These are phyloP conservation scores for Chloroclystis v-ata DNA, from an alignment of 2,888 invertebrate genomes.

Conservation along the genomic window DNA sequence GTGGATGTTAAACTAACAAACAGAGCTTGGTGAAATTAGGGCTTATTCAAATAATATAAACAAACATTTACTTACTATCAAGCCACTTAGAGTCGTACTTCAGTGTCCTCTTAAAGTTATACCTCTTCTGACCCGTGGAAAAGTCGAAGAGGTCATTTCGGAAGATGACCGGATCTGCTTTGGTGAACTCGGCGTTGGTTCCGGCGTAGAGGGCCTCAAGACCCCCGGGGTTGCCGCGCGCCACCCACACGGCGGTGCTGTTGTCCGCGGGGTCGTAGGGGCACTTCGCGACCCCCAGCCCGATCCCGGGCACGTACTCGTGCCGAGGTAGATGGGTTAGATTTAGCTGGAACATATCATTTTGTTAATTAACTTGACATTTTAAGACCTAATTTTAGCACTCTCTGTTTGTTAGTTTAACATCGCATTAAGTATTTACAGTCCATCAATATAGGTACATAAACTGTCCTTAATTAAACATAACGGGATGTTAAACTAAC, in stretches of 20 bases:
- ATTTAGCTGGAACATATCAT: conserved; percentile 58
- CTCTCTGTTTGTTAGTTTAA: too few relatives aligned
- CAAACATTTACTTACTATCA: conserved; percentile 77
- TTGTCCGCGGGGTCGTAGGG: conserved; percentile 86
- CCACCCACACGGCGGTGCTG: conserved; percentile 85
- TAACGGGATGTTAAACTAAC: too few relatives aligned
- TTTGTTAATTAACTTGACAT: too few relatives aligned
- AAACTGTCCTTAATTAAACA: too few relatives aligned
- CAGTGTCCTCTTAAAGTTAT: conserved; percentile 81
- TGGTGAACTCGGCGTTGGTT: conserved; percentile 84
- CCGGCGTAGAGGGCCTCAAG: conserved; percentile 83
- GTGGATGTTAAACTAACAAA: too few relatives aligned
- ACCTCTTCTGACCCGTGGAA: conserved; percentile 78
- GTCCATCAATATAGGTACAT: too few relatives aligned
- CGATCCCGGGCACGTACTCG: conserved; percentile 81
- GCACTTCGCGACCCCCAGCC: conserved; percentile 83
- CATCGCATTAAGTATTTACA: too few relatives aligned
- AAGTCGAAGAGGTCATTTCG: conserved; percentile 81
- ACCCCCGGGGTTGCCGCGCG: conserved; percentile 81
- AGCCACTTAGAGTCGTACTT: conserved; percentile 86
- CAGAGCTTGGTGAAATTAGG: background rate
- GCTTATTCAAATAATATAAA: background rate
- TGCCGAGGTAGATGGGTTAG: conserved; percentile 77
- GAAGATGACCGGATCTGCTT: conserved; percentile 85
- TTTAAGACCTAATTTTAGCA: too few relatives aligned